Evolutionary conservation across 2,113 vertebrate species (phyloP).

Genomic region (Mormyrus lacerda): DNA sequence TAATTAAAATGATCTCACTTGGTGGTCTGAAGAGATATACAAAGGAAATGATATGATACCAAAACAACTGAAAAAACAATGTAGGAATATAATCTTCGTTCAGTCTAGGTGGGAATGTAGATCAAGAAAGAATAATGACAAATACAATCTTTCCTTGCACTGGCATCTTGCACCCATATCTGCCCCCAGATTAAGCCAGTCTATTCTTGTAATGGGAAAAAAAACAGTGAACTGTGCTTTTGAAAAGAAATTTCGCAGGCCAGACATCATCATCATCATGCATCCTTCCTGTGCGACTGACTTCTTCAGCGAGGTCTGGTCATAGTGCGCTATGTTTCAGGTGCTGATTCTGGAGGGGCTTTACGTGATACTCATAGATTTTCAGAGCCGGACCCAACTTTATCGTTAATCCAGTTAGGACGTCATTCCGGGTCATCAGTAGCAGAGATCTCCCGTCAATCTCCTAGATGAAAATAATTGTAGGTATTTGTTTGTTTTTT

Average conservation of each 20-base stretch:
- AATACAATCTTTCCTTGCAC: not conserved
- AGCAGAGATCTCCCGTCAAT: conserved; percentile 97
- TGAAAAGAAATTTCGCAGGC: conserved; percentile 37
- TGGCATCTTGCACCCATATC: not conserved
- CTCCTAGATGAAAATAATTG: conserved; percentile 68
- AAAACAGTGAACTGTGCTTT: not conserved
- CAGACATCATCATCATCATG: not conserved
- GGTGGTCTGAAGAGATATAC: not conserved
- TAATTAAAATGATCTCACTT: not conserved
- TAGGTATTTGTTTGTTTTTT: not conserved
- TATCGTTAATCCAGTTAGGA: conserved; percentile 94
- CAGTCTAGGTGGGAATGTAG: not conserved
- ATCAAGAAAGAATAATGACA: not conserved
- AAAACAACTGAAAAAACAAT: not conserved
- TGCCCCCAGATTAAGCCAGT: not conserved
- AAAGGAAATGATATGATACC: not conserved
- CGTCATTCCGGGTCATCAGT: conserved; percentile 96
- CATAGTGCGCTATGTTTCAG: conserved; percentile 74
- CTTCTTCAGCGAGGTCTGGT: conserved; percentile 39
- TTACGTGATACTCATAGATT: conserved; percentile 98
- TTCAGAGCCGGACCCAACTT: conserved; percentile 96
- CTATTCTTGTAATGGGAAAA: not conserved
- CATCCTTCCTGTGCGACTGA: not conserved
- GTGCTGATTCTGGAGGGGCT: conserved; percentile 93
- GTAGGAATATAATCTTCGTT: not conserved